These are phyloP conservation scores for Danionella cerebrum DNA, from an alignment of 2,113 vertebrate genomes.

Conservation along the genomic window DNA sequence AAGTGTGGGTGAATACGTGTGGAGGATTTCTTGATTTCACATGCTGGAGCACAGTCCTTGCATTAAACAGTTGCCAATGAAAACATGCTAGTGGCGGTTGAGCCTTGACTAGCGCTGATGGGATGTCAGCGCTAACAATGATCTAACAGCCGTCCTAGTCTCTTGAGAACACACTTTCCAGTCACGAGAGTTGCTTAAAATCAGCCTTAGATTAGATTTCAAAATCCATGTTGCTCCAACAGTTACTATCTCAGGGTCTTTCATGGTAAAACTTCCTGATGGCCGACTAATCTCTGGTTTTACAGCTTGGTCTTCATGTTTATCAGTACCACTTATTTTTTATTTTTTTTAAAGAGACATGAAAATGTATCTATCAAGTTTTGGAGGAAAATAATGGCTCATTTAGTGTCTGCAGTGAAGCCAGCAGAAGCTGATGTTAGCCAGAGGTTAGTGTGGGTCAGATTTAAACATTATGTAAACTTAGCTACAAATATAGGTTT, in stretches of 20 bases:
- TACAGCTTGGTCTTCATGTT: too few relatives aligned
- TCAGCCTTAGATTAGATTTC: background rate
- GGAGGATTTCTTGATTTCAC: conserved; percentile 22
- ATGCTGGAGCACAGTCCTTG: conserved; percentile 23
- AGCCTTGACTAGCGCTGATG: conserved; percentile 16
- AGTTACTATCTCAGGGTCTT: background rate
- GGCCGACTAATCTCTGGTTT: background rate
- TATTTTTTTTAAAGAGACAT: too few relatives aligned
- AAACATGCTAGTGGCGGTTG: conserved; percentile 32
- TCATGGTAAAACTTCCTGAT: background rate
- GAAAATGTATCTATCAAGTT: background rate
- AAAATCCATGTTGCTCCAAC: background rate
- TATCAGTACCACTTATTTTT: too few relatives aligned
- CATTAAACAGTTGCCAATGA: conserved; percentile 44
- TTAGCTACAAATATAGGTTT: too few relatives aligned
- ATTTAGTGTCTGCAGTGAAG: background rate
- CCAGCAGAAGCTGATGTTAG: background rate
- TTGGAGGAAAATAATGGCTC: background rate
- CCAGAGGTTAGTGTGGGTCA: background rate
- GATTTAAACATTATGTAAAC: too few relatives aligned
- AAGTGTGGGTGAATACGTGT: conserved; percentile 9
- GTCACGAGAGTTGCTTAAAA: background rate
- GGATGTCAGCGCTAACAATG: conserved; percentile 7
- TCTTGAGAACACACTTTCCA: background rate
- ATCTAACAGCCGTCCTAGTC: background rate